Conservation (phyloP, 92 coral and sea anemone species). For the Anthopleura xanthogrammica region DNA sequence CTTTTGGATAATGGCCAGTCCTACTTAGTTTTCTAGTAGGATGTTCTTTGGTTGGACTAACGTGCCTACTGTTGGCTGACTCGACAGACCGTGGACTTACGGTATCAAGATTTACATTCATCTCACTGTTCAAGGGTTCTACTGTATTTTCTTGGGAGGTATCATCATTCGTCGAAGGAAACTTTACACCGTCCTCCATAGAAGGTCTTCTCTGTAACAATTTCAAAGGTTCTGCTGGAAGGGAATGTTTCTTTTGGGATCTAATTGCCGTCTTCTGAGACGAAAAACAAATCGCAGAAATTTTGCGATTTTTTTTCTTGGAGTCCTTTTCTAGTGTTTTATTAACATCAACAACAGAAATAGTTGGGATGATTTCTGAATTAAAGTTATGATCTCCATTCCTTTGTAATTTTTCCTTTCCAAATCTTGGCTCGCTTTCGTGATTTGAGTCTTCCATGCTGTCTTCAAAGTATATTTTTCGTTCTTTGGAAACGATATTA, state of each 20-base stretch:
- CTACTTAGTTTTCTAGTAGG: not conserved
- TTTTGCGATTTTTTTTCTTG: not conserved
- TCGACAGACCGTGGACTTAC: constrained; percentile 2
- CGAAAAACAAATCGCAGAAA: not conserved
- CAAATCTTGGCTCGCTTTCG: not conserved
- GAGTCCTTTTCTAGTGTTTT: not conserved
- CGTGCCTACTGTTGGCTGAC: not conserved
- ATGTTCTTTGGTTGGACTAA: not conserved
- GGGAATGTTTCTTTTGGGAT: not conserved
- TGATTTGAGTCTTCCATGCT: not conserved
- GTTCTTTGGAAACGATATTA: not conserved
- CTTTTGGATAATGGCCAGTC: not conserved
- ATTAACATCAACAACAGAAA: not conserved
- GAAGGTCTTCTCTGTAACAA: constrained; percentile 10
- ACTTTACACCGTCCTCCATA: not conserved
- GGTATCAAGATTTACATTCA: not conserved
- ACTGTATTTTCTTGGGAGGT: not conserved
- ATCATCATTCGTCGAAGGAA: not conserved
- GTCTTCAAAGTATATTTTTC: not conserved
- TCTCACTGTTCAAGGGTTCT: not conserved
- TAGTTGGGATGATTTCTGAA: not conserved
- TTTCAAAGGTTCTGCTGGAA: not conserved
- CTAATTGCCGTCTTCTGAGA: not conserved
- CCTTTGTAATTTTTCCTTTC: not conserved
- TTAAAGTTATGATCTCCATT: not conserved